Percentiles rank a stretch among this genome's conserved stretches.
phyloP scores from a whole-genome alignment of 2,888 invertebrate genomes.

The Cephus sareptanus region DNA sequence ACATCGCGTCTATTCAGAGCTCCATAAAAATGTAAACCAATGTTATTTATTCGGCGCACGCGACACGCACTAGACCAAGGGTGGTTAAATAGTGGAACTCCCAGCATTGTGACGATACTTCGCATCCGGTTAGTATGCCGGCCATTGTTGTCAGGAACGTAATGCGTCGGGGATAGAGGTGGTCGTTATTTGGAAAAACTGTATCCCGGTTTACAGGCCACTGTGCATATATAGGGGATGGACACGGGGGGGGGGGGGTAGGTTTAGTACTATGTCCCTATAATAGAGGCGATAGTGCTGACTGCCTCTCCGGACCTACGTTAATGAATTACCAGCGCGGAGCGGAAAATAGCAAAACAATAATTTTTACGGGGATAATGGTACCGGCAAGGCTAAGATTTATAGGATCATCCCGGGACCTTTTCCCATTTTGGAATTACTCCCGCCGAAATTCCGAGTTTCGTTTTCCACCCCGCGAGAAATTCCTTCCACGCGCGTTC shows the following conservation, averaged over 20 bases:
- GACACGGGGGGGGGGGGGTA: constrained; percentile 10
- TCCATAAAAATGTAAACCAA: constrained; percentile 55
- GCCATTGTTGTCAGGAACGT: constrained; percentile 20
- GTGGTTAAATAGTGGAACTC: constrained; percentile 40
- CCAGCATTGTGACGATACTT: constrained; percentile 46
- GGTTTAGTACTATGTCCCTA: background rate
- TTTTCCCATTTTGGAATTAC: background rate
- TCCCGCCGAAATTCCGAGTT: background rate
- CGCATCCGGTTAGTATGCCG: constrained; percentile 43
- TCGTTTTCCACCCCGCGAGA: background rate
- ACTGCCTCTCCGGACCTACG: constrained; percentile 12
- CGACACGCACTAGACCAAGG: constrained; percentile 34
- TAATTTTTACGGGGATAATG: constrained; percentile 46
- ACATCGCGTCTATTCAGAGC: constrained; percentile 29
- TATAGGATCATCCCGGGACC: constrained; percentile 26
- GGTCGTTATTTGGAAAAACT: constrained; percentile 22
- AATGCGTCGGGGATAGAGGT: background rate
- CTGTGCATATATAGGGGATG: background rate
- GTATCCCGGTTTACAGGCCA: constrained; percentile 10
- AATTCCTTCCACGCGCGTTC: background rate
- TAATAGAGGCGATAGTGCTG: background rate
- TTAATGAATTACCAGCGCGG: constrained; percentile 29
- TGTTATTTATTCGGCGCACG: constrained; percentile 54
- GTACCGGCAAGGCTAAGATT: constrained; percentile 36
- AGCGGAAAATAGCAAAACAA: constrained; percentile 39